Evolutionary conservation across 2,888 invertebrate species (phyloP).

Genomic region (Eudiplozoon nipponicum): DNA sequence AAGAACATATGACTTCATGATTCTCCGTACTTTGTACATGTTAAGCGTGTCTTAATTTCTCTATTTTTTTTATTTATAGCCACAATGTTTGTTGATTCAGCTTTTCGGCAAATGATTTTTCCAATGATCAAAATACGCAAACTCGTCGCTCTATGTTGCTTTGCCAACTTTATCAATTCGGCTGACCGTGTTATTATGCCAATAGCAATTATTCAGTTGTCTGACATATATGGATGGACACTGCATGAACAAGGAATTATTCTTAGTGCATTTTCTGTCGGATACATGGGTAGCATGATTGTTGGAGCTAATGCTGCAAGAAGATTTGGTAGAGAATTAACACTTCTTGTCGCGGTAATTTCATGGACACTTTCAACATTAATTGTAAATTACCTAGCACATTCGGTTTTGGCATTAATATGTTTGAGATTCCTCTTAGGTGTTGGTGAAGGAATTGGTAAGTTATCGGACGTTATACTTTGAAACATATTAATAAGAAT

Average conservation of each 20-base stretch:
- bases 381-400: constrained; percentile 37
- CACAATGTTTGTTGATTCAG: too few relatives aligned
- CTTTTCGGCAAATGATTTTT: too few relatives aligned
- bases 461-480: constrained; percentile 17
- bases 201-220: constrained; percentile 42
- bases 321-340: constrained; percentile 38
- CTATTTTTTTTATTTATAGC: too few relatives aligned
- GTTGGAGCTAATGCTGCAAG: constrained; percentile 38
- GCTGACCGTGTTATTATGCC: constrained; percentile 47
- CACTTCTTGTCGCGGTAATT: constrained; percentile 37
- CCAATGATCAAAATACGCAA: too few relatives aligned
- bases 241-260: constrained; percentile 43
- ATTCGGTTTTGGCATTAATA: constrained; percentile 34
- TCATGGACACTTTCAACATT: constrained; percentile 42
- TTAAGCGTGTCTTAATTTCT: too few relatives aligned
- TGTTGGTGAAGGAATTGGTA: constrained; percentile 42
- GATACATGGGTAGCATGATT: constrained; percentile 43
- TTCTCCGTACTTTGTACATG: too few relatives aligned
- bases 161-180: constrained; percentile 44
- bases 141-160: constrained; percentile 36
- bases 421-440: constrained; percentile 37
- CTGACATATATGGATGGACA: constrained; percentile 39
- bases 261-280: constrained; percentile 41
- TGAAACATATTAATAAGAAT: constrained; percentile 3
- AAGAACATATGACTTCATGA: too few relatives aligned